Evolutionary conservation across 2,797 vertebrate species (phyloP), one percentile per base, ranked within the genome.

Genomic region (Sylvia borin): DNA sequence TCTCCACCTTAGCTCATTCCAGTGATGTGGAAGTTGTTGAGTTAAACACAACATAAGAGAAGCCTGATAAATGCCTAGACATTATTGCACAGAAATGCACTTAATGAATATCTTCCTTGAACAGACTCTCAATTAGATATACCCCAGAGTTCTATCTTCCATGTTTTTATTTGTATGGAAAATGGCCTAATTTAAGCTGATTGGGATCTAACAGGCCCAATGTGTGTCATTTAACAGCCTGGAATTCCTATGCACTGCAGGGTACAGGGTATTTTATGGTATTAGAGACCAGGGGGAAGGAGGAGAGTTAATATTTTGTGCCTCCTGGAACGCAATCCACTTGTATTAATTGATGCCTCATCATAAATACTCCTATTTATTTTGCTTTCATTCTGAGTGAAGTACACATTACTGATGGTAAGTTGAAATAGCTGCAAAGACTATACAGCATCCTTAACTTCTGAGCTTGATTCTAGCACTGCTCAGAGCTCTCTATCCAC

Each of bases 161-260:
- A 11, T 73, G 53, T 50, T 85, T 74, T 58, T 8, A 38, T 67
- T 90, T 78, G 22, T 58, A 29, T 75, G 65, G 74, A 78, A 95
- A 95, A 93, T 68, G 38, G 51, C 40, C 62, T 89, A 40, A 81
- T 84, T 90, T 62, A 94, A 93, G 26, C n/a, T 93, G 90, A 79
- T 38, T 76, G 26, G n/a, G 54, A 64, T 90, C 54, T 85, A 78
- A 58, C 11, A 61, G 83, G 32, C 43, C 48, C 72, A 42, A 42
- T 89, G 50, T 54, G 25, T 82, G 54, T 61, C 54, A 47, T 58
- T 81, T 84, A 81, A n/a, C 24, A 75, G 85, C 61, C 42, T 90
- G 27, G 29, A 87, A 64, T 77, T 74, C 75, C 71, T 84, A 4
- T 36, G 75, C 29, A 47, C 64, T 76, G 38, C 53, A 89, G 47